Evolutionary conservation across 2,888 invertebrate genomes (phyloP), one percentile per base, ranked within the genome.

Genomic region (Dynastes tityus): DNA sequence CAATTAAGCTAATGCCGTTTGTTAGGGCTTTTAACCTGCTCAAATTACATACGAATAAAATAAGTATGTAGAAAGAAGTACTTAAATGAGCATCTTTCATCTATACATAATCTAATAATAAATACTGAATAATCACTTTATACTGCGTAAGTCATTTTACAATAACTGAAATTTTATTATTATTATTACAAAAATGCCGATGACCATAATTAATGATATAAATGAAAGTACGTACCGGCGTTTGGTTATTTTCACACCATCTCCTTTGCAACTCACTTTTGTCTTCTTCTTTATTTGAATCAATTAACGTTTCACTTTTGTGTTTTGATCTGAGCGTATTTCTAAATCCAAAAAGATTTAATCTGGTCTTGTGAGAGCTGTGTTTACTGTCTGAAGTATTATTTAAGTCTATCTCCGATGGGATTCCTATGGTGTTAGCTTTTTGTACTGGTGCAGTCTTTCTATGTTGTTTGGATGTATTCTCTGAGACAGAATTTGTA

Each of bases 371-470:
- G 58, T 83, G 83, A 80, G 81, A 84, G 84, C 89, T 90, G 84
- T 89, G 89, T 84, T 90, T 87, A 83, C 90, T 90, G 88, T 91
- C 89, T 79, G 85, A 83, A 71, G 84, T 85, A 81, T 88, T 89
- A 84, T 88, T 88, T 82, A 90, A 86, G 87, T 89, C 86, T 83
- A 89, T 84, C 61, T 89, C 88, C 0, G 91, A 90, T 2, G 92
- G 92, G 81, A 92, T 89, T 86, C 91, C 92, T 85, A 92, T 92
- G 40, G 92, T 92, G 87, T 92, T 92, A 32, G 92, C 91, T 85
- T 88, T 88, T 80, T 88, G 88, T 53, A 87, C 83, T 11, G 68
- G 78, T 22, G 83, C 79, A 22, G 85, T 83, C 82, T 87, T 88
- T 78, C 87, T 82, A 29, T 84, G 85, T 51, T 83, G 81, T 79